Conservation (phyloP, 64 coral and sea anemone genomes). For the Hydrozoanthus tunicans region DNA sequence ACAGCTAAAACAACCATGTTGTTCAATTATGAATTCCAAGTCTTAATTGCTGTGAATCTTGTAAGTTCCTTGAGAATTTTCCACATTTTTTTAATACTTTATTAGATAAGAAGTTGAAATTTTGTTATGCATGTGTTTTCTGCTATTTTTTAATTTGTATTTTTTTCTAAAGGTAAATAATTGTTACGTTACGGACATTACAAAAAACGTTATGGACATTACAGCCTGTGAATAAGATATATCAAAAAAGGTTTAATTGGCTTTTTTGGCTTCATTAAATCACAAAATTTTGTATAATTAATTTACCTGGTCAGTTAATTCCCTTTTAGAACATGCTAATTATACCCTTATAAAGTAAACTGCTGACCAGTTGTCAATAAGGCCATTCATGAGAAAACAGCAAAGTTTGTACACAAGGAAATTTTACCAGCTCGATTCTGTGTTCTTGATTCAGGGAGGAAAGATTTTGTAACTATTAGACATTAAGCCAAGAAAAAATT, state of each 20-base stretch:
- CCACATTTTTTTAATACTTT: background rate
- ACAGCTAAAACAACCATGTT: constrained; percentile 62
- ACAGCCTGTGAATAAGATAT: constrained; percentile 40
- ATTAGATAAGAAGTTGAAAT: background rate
- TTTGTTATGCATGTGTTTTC: too few species aligned
- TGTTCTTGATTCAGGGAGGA: too few species aligned
- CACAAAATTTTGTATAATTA: constrained; percentile 3
- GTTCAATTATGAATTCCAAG: constrained; percentile 41
- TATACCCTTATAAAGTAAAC: background rate
- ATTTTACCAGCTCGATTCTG: too few species aligned
- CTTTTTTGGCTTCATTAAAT: constrained; percentile 10
- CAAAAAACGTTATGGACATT: constrained; percentile 58
- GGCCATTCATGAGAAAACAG: too few species aligned
- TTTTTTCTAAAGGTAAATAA: constrained; percentile 9
- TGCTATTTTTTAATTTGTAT: background rate
- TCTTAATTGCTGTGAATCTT: constrained; percentile 45
- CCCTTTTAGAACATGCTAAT: background rate
- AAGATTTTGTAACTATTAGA: too few species aligned
- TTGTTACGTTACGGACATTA: background rate
- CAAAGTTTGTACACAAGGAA: too few species aligned
- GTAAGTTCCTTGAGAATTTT: background rate
- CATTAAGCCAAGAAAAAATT: background rate
- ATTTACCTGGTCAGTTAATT: background rate
- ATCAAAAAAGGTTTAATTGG: background rate
- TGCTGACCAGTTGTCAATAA: background rate